phyloP scores from a whole-genome alignment of 1,140 invertebrate species.

The Drosophila orosa region DNA sequence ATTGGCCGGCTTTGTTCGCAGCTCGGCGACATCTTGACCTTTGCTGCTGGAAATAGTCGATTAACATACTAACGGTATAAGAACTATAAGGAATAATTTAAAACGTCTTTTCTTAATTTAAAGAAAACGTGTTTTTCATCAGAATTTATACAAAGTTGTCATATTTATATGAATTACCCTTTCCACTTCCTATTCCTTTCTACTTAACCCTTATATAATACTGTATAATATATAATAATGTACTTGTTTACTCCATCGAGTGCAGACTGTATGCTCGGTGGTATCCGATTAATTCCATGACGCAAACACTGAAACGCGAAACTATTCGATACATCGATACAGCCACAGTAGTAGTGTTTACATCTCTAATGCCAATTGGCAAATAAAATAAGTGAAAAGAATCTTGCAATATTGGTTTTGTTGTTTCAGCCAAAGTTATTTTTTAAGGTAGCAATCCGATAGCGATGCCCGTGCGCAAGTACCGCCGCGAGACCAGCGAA shows the following conservation, averaged over 20 bases:
- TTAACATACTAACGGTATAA: too few species aligned
- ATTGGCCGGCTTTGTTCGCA: not conserved
- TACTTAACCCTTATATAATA: not conserved
- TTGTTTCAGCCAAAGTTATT: conserved; percentile 36
- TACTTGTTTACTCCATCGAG: not conserved
- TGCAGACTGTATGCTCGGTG: not conserved
- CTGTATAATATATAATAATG: not conserved
- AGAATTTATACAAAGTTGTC: too few species aligned
- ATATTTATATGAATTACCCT: too few species aligned
- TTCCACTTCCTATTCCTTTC: not conserved
- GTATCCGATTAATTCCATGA: not conserved
- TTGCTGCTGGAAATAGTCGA: too few species aligned
- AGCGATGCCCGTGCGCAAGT: conserved; percentile 87
- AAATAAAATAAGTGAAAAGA: conserved; percentile 22
- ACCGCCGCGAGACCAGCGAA: conserved; percentile 94
- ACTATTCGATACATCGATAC: conserved; percentile 6
- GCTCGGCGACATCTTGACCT: not conserved
- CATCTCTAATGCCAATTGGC: conserved; percentile 19
- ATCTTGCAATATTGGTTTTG: conserved; percentile 28
- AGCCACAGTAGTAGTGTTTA: not conserved
- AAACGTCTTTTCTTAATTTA: too few species aligned
- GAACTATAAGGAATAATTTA: too few species aligned
- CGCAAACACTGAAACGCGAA: not conserved
- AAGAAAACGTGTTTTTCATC: too few species aligned
- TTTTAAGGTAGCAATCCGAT: conserved; percentile 35